Percentiles rank a stretch among this genome's conserved stretches.
Conservation (phyloP, 2,888 invertebrate species). For the Hypomecis punctinalis region DNA sequence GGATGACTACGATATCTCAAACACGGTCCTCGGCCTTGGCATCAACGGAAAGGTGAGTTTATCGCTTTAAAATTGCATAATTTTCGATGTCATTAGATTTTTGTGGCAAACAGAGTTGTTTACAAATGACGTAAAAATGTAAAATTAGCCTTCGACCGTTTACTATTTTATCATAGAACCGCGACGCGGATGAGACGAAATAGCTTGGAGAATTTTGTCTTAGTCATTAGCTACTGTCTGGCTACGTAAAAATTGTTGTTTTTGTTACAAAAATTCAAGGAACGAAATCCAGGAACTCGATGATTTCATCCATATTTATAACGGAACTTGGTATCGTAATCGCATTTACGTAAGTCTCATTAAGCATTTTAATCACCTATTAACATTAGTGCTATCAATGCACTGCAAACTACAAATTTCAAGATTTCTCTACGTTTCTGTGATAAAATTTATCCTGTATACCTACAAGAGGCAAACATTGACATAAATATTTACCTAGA, state of each 20-base stretch:
- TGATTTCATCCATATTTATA: slow-evolving; percentile 13
- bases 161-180: slow-evolving; percentile 18
- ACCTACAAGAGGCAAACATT: no score
- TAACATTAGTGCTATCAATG: not conserved
- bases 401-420: no score
- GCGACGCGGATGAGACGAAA: slow-evolving; percentile 20
- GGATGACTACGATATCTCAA: slow-evolving; percentile 96
- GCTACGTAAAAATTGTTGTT: not conserved
- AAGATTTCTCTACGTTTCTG: no score
- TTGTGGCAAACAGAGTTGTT: slow-evolving; percentile 48
- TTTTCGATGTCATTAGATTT: slow-evolving; percentile 27
- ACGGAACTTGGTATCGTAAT: slow-evolving; percentile 2
- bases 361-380: not conserved
- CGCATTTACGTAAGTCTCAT: not conserved
- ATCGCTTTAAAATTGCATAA: slow-evolving; percentile 16
- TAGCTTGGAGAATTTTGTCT: slow-evolving; percentile 22
- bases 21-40: slow-evolving; percentile 96
- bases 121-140: slow-evolving; percentile 62
- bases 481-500: no score
- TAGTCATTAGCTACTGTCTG: slow-evolving; percentile 11
- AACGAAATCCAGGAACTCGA: not conserved
- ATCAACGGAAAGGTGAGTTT: slow-evolving; percentile 95
- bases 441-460: no score
- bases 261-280: not conserved
- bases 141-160: slow-evolving; percentile 51